Conservation (phyloP, 2,113 vertebrate genomes). For the Sylvilagus bachmani region DNA sequence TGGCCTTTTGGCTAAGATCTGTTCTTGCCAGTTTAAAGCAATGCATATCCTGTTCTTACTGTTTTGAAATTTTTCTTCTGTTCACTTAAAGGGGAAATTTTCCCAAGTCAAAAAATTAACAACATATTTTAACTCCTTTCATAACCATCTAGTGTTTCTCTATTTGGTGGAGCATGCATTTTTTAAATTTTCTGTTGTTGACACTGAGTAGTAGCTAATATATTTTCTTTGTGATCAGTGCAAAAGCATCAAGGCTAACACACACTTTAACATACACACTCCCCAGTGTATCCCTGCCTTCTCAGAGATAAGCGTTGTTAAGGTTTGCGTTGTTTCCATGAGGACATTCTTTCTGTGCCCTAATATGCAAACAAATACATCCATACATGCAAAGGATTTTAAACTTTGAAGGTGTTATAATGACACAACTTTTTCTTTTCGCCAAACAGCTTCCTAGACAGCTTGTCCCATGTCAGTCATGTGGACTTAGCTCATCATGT, state of each 20-base stretch:
- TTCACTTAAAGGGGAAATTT: neutral
- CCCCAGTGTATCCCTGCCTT: neutral
- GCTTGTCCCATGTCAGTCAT: neutral
- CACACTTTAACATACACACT: neutral
- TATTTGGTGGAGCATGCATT: neutral
- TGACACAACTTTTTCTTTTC: neutral
- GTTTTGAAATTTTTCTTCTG: slow-evolving; percentile 9
- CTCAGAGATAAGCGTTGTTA: neutral
- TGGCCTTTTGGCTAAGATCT: too few species aligned
- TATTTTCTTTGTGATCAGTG: slow-evolving; percentile 12
- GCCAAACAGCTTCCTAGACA: neutral
- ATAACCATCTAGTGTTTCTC: neutral
- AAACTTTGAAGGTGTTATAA: neutral
- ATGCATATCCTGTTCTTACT: neutral
- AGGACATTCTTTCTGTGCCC: neutral
- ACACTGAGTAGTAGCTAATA: slow-evolving; percentile 2
- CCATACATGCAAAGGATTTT: neutral
- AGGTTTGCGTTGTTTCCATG: neutral
- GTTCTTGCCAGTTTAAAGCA: neutral
- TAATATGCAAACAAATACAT: neutral
- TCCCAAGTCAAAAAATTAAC: neutral
- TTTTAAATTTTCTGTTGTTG: neutral
- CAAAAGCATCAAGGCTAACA: neutral
- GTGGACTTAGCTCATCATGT: neutral
- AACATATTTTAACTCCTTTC: slow-evolving; percentile 21